phyloP scores from a whole-genome alignment of 2,113 vertebrate species.

The Acanthochromis polyacanthus region DNA sequence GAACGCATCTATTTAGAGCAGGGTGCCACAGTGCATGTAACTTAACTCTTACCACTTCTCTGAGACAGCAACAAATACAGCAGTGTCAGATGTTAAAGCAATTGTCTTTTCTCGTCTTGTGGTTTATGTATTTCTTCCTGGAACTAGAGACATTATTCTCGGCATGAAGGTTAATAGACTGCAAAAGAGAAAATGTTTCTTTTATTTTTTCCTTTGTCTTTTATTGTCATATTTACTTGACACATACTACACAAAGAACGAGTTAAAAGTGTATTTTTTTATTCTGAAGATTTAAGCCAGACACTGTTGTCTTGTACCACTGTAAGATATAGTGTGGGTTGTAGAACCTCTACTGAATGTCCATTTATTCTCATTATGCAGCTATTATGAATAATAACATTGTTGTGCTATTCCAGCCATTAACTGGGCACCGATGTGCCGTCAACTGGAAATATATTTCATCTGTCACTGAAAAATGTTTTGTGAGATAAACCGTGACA shows the following conservation, averaged over 20 bases:
- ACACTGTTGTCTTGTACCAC: background rate
- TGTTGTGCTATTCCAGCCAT: constrained; percentile 44
- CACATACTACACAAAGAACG: too few relatives aligned
- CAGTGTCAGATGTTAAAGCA: constrained; percentile 13
- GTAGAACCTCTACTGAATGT: constrained; percentile 36
- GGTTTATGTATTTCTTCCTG: constrained; percentile 22
- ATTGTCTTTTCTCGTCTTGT: constrained; percentile 11
- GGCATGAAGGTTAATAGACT: too few relatives aligned
- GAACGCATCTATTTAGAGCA: constrained; percentile 22
- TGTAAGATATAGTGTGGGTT: constrained; percentile 21
- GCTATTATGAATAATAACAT: constrained; percentile 39
- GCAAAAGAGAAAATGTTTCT: too few relatives aligned
- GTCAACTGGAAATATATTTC: constrained; percentile 39
- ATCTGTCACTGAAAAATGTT: constrained; percentile 32
- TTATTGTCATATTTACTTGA: too few relatives aligned
- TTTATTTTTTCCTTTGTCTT: too few relatives aligned
- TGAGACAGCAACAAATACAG: constrained; percentile 16
- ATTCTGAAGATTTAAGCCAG: constrained; percentile 13
- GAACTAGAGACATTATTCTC: background rate
- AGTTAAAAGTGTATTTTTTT: background rate
- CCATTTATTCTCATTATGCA: constrained; percentile 53
- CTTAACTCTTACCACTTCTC: constrained; percentile 9
- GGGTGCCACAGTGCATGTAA: constrained; percentile 8
- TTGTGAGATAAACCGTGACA: constrained; percentile 5
- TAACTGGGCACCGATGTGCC: constrained; percentile 29